Evolutionary conservation across 1,140 invertebrate species (phyloP), one percentile per base, ranked within the genome.

Genomic region (Cotesia typhae): DNA sequence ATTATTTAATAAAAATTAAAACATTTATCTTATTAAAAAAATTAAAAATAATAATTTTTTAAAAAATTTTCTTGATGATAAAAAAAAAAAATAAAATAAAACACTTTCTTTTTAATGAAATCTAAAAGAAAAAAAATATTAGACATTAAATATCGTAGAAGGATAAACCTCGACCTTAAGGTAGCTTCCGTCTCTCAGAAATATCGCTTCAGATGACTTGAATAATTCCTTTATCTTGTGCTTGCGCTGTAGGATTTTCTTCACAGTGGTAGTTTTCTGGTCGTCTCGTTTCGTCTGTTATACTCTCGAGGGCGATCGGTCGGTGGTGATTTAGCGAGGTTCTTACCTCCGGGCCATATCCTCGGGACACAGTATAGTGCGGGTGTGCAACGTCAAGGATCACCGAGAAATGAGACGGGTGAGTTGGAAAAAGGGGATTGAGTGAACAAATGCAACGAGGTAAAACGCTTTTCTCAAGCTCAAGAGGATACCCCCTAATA

Each of bases 171-270:
- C 37, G 52, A 68, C 6, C 41, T 47, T 10, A 47, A 47, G 41
- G 10, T 47, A 47, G 68, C 37, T 70, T 57, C 41, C 37, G 35
- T 57, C 55, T 35, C 41, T 47, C 59, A 60, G 59, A 70, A 70
- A 70, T 70, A 70, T 70, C 59, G 68, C 20, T 70, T 59, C 28
- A 59, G 59, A 57, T 59, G 70, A 74, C 69, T 74, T 69, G 69
- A 71, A 74, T 71, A 74, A 74, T 74, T 74, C 73, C 71, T 64
- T 74, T 74, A 71, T 71, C 69, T 69, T 67, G 65, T 47, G 55
- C 63, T 65, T 12, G 53, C 61, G 59, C 38, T 60, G 28, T 28
- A 28, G 28, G 28, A 53, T 69, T 67, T 60, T 38, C 70, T 55
- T 35, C 37, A 14, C 47, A 10, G 53, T 57, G 36, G 35, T 57